Conservation (phyloP, 2,113 vertebrate species). For the Microcebus lehilahytsara region DNA sequence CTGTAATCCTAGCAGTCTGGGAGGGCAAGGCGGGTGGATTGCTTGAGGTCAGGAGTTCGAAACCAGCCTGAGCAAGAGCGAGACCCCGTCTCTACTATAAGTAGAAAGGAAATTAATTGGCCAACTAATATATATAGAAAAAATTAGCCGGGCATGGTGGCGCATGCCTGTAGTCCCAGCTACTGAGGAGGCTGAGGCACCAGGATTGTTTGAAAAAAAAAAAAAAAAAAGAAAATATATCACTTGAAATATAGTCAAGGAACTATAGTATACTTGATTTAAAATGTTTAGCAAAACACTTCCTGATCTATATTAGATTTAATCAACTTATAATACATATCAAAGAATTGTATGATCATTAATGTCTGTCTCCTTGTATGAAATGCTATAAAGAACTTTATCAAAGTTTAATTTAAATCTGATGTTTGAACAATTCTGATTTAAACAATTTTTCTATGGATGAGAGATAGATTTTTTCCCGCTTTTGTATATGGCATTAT, state of each 20-base stretch:
- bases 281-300: not conserved
- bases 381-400: slow-evolving; percentile 12
- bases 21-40: too few species aligned
- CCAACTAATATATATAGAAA: too few species aligned
- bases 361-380: not conserved
- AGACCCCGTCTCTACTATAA: too few species aligned
- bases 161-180: too few species aligned
- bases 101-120: too few species aligned
- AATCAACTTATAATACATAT: slow-evolving; percentile 43
- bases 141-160: too few species aligned
- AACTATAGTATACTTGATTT: not conserved
- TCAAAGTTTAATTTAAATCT: slow-evolving; percentile 44
- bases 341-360: slow-evolving; percentile 2
- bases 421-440: not conserved
- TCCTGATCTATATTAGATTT: not conserved
- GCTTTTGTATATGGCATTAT: not conserved
- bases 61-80: too few species aligned
- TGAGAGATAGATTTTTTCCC: not conserved
- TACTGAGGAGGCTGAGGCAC: too few species aligned
- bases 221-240: not conserved
- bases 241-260: not conserved
- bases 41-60: too few species aligned
- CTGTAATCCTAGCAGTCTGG: too few species aligned
- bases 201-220: too few species aligned
- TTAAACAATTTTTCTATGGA: slow-evolving; percentile 23